Evolutionary conservation across 2,797 vertebrate genomes (phyloP), one percentile per base, ranked within the genome.

Genomic region (Lepus oiostolus): DNA sequence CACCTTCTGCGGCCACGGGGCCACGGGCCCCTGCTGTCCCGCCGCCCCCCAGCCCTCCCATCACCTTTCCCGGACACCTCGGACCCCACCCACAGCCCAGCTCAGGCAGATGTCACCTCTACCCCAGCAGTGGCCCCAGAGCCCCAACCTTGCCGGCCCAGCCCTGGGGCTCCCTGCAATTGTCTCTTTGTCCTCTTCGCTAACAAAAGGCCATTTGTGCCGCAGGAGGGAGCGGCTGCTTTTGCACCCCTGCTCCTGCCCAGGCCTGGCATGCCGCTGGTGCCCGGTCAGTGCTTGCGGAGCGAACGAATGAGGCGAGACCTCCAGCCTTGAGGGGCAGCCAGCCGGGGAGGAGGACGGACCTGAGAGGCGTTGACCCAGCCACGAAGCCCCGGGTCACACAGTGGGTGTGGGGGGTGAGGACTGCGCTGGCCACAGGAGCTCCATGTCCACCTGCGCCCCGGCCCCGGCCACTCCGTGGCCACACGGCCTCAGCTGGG

Each of bases 381-480:
- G 54, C 54, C 54, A 58, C 19, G 17, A 58, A 16, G 13, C 54
- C 54, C 54, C 17, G 54, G 54, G 54, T 8, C 42, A 42, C 42
- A 42, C 42, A 42, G 42, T 42, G 42, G 42, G 42, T 42, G 42
- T 42, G 42, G 42, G 42, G 7, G 42, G 42, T 42, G 42, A 42
- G 42, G 42, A 8, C 42, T 42, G 42, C 42, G 42, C 42, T 42
- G 32, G 65, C 30, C 7, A 0, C 4, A 1, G 81, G 22, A 30
- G 19, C 2, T 26, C 5, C 2, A n/a, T 0, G 30, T 7, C 38
- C 17, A 14, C 24, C 72, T 47, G 9, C 19, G 5, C 60, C 9
- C 24, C 62, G 5, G 21, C 9, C 28, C 5, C 26, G 81, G 62
- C 0, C 0, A 22, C 24, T 42, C 4, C 2, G 5, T 21, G 42